A percentile compares a stretch with the other conserved stretches of the same genome.
phyloP scores from a whole-genome alignment of 2,888 invertebrate species.

The Athrips mouffetella region DNA sequence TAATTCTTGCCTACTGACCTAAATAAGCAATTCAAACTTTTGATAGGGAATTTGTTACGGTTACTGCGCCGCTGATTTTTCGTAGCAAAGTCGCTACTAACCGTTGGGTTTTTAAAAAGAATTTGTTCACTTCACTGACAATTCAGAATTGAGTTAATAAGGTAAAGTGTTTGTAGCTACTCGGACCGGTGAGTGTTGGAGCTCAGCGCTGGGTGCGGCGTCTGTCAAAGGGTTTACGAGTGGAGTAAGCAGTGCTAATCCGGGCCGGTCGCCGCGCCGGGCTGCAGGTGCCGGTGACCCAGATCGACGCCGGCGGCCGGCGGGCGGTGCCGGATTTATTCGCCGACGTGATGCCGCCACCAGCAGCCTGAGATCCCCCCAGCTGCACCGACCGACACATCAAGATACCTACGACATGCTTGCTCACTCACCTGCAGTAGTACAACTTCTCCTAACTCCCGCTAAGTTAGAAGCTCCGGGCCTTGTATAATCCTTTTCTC shows the following conservation, averaged over 20 bases:
- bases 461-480: no score
- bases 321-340: conserved; percentile 2
- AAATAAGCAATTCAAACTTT: conserved; percentile 7
- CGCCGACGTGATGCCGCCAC: conserved; percentile 10
- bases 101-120: no score
- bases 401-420: neutral
- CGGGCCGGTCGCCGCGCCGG: neutral
- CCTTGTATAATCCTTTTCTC: no score
- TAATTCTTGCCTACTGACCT: conserved; percentile 9
- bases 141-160: no score
- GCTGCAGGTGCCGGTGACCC: neutral
- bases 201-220: neutral
- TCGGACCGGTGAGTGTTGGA: no score
- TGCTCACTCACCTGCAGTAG: neutral
- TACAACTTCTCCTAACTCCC: neutral
- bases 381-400: neutral
- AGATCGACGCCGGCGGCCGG: neutral
- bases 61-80: conserved; percentile 2
- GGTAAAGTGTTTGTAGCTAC: no score
- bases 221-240: neutral
- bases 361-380: neutral
- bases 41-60: conserved; percentile 5
- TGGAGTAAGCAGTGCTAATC: conserved; percentile 2
- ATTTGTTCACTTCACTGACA: no score
- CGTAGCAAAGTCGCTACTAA: neutral